Evolutionary conservation across 2,888 invertebrate genomes (phyloP), one percentile per base, ranked within the genome.

Genomic region (Caenorhabditis angaria): DNA sequence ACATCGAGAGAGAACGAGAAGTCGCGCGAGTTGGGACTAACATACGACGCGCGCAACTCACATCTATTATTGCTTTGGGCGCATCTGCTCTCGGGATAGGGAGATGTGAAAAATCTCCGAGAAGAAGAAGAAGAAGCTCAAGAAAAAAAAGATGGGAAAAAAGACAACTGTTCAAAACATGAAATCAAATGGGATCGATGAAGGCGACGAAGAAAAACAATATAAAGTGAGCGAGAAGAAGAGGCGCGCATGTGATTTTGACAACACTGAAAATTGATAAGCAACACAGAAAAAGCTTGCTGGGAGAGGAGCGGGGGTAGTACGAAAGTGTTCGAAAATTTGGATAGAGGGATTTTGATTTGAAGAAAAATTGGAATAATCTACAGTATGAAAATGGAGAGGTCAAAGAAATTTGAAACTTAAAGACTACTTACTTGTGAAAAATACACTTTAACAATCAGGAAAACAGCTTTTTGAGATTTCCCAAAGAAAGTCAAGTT

Each of bases 1-100:
- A n/a, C 22, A 35, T 41, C 54, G 14, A 54, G 65, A 20, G 48
- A 41, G 64, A 48, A 41, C 18, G 50, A 50, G 18, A 27, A 59
- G 32, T n/a, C 32, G 32, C 32, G 32, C 41, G 41, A 12, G 41
- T n/a, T n/a, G n/a, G n/a, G 25, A 25, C 22, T 25, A 28, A 28
- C 24, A 22, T 41, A 10, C 22, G 41, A n/a, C 8, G 41, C 41
- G 41, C 6, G 41, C 41, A 41, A 18, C n/a, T n/a, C n/a, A n/a
- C 41, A 41, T 41, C 41, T 41, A 41, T 41, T 41, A 41, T 25
- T 28, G 54, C 54, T 25, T 25, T 25, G 28, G 54, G 41, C 8
- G 25, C 27, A 24, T 25, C 24, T 47, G 59, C n/a, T 25, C 27
- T 8, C 32, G 53, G 14, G 32, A 61, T 28, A 32, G 48, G 47